Base-by-base conservation (phyloP, 1,140 invertebrate species). In the Bombus fervidus region DNA sequence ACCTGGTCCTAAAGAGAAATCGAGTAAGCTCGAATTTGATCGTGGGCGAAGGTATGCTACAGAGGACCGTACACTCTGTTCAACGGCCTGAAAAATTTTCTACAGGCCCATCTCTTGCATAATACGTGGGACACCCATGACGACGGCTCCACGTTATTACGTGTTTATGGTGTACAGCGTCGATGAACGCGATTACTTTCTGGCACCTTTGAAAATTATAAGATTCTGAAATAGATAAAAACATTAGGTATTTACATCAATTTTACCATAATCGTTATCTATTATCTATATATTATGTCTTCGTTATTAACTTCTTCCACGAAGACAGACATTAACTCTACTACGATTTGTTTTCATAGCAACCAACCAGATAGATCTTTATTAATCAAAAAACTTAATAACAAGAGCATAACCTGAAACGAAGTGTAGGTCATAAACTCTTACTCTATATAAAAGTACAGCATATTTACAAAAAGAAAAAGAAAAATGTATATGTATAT, bases 91-190 rank as follows among this genome's bases (percentile, higher is more conserved):
- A 53, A 57, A 68, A 68, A 68, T 77, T 77, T 41, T 66, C 43
- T 64, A 41, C 62, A 28, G 34, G 31, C 15, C 47, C 47, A 43
- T 28, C 22, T 64, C 59, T 83, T 77, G n/a, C 62, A 77, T 41
- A 76, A 76, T 66, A 77, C 73, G 13, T 25, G 8, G 47, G 25
- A 83, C 73, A 77, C 62, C 62, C 81, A 77, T 77, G 81, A 64
- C 22, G 62, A 76, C 25, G 39, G 28, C 41, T 53, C 72, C 71
- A n/a, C 34, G 37, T 59, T 59, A 34, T 75, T 74, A 74, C 72
- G 43, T 74, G 10, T 75, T 57, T 75, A 75, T 34, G 47, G 31
- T 18, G 47, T 53, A 15, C 73, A 34, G 25, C 22, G 47, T 25
- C 73, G 53, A n/a, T 76, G 12, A 15, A 59, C n/a, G 53, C 9